phyloP scores from a whole-genome alignment of 2,888 invertebrate species.

The Bombylius major region DNA sequence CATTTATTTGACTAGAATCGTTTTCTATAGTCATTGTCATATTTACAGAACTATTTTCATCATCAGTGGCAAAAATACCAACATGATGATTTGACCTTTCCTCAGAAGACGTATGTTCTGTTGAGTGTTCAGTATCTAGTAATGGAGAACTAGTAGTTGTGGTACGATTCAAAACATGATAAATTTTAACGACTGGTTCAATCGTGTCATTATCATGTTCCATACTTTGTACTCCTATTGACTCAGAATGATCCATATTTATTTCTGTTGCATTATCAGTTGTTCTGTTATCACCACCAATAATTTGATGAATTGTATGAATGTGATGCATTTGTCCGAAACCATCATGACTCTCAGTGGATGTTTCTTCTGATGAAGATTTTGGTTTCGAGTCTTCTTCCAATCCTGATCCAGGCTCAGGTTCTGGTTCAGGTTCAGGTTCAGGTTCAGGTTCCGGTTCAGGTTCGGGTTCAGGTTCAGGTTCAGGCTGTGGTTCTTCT shows the following conservation, averaged over 20 bases:
- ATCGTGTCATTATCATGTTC: constrained; percentile 1
- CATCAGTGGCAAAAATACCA: not conserved
- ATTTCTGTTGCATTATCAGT: not conserved
- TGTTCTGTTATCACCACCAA: not conserved
- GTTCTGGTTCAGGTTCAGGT: constrained; percentile 20
- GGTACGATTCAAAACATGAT: constrained; percentile 9
- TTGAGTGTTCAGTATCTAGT: not conserved
- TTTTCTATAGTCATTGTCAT: not conserved
- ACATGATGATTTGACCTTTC: not conserved
- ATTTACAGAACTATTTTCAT: not conserved
- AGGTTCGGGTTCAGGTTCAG: constrained; percentile 28
- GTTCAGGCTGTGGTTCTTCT: constrained; percentile 30
- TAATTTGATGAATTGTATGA: not conserved
- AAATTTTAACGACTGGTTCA: constrained; percentile 9
- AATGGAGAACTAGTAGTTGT: constrained; percentile 1
- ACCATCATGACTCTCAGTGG: not conserved
- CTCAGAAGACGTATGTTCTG: not conserved
- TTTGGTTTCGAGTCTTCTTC: constrained; percentile 7
- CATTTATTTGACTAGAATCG: not conserved
- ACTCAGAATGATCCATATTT: not conserved
- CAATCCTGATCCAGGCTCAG: constrained; percentile 25
- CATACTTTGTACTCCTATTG: not conserved
- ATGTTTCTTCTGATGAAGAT: constrained; percentile 9
- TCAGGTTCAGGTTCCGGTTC: constrained; percentile 7
- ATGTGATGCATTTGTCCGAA: not conserved